phyloP scores from a whole-genome alignment of 2,888 invertebrate species.

The Lampropteryx suffumata region DNA sequence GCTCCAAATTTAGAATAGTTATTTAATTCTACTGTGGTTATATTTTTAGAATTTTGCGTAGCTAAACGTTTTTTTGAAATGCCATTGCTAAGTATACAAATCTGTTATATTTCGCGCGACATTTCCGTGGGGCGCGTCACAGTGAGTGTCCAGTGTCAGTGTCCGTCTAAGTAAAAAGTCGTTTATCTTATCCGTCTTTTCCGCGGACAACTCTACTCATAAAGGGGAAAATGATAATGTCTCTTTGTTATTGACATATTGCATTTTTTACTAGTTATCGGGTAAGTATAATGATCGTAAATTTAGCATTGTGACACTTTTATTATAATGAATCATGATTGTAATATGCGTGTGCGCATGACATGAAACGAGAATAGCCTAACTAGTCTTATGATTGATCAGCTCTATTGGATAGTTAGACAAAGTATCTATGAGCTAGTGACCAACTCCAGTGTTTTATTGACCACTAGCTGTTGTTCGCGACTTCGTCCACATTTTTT shows the following conservation, averaged over 20 bases:
- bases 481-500: too few relatives aligned
- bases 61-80: too few relatives aligned
- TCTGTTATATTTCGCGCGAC: too few relatives aligned
- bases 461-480: too few relatives aligned
- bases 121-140: too few relatives aligned
- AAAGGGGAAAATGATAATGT: constrained; percentile 36
- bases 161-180: background rate
- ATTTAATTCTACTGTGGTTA: too few relatives aligned
- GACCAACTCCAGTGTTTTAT: too few relatives aligned
- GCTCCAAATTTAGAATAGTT: too few relatives aligned
- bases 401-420: background rate
- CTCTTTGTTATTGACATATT: constrained; percentile 40
- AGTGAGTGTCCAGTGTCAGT: background rate
- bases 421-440: too few relatives aligned
- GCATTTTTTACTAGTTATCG: constrained; percentile 35
- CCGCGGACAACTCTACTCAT: constrained; percentile 7
- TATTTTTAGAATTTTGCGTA: too few relatives aligned
- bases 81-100: too few relatives aligned
- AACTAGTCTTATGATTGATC: constrained; percentile 1
- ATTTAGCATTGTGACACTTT: constrained; percentile 25
- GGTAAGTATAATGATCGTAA: constrained; percentile 24
- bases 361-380: background rate
- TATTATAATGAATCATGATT: constrained; percentile 10
- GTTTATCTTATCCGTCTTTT: constrained; percentile 23
- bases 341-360: background rate